phyloP scores from a whole-genome alignment of 1,140 invertebrate species.

The Agrypnia vestita region DNA sequence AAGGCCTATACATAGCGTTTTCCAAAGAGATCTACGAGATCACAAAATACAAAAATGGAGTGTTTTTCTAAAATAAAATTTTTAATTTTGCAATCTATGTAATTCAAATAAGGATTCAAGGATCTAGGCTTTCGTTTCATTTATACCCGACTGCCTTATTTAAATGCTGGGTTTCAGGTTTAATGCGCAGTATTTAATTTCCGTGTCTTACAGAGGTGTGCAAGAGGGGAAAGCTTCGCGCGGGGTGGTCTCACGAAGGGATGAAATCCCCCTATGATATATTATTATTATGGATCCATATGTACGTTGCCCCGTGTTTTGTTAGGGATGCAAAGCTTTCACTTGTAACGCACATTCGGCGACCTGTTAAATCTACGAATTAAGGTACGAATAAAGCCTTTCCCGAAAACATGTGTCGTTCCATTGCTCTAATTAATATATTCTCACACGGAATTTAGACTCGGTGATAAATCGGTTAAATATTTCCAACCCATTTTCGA shows the following conservation, averaged over 20 bases:
- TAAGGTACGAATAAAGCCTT: slow-evolving; percentile 17
- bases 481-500: background rate
- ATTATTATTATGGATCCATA: slow-evolving; percentile 30
- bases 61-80: no score
- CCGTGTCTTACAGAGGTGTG: slow-evolving; percentile 40
- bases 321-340: slow-evolving; percentile 30
- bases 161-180: slow-evolving; percentile 25
- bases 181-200: slow-evolving; percentile 41
- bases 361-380: slow-evolving; percentile 7
- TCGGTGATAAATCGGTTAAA: background rate
- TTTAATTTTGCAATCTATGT: background rate
- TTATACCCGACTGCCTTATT: slow-evolving; percentile 5
- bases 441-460: slow-evolving; percentile 6
- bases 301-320: slow-evolving; percentile 16
- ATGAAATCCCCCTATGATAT: slow-evolving; percentile 35
- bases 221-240: background rate
- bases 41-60: no score
- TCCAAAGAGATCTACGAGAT: no score
- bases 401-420: slow-evolving; percentile 32
- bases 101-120: background rate
- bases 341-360: slow-evolving; percentile 3
- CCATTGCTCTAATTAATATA: slow-evolving; percentile 27
- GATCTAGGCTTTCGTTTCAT: slow-evolving; percentile 15
- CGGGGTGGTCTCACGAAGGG: slow-evolving; percentile 1
- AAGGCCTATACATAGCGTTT: no score